Evolutionary conservation across 2,888 invertebrate species (phyloP).

Genomic region (Ophioninae sp.): DNA sequence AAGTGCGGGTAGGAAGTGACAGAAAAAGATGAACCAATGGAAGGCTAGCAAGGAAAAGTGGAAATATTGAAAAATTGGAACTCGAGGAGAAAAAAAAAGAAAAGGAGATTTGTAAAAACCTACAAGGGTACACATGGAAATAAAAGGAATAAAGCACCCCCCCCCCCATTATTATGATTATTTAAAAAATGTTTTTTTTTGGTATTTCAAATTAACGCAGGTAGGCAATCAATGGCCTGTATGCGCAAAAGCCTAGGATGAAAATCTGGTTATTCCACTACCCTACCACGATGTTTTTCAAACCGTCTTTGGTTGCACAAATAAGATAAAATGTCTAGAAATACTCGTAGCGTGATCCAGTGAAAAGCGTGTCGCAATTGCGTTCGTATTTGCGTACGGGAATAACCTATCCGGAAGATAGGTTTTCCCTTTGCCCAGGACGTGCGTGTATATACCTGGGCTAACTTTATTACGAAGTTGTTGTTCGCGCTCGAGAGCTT

Average conservation of each 20-base stretch:
- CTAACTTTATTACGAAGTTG: conserved; percentile 34
- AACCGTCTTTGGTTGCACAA: background rate
- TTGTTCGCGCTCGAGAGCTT: conserved; percentile 11
- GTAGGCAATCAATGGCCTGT: background rate
- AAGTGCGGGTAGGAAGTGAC: no score
- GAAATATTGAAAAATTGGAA: no score
- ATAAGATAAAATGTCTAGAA: background rate
- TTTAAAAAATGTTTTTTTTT: conserved; percentile 24
- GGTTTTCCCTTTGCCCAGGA: conserved; percentile 16
- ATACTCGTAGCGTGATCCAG: background rate
- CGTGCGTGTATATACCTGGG: conserved; percentile 2
- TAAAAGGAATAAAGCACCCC: no score
- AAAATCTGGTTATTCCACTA: conserved; percentile 1
- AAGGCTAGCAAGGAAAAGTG: no score
- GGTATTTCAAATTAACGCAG: background rate
- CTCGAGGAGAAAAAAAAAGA: no score
- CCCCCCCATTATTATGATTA: no score
- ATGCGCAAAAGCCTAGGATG: background rate
- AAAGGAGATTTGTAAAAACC: no score
- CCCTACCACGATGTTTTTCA: background rate
- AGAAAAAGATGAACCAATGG: no score
- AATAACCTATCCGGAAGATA: conserved; percentile 19
- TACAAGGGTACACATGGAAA: no score
- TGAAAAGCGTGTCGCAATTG: conserved; percentile 1
- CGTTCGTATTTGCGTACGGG: conserved; percentile 4